phyloP scores from a whole-genome alignment of 1,140 invertebrate genomes.

The Anastrepha ludens region DNA sequence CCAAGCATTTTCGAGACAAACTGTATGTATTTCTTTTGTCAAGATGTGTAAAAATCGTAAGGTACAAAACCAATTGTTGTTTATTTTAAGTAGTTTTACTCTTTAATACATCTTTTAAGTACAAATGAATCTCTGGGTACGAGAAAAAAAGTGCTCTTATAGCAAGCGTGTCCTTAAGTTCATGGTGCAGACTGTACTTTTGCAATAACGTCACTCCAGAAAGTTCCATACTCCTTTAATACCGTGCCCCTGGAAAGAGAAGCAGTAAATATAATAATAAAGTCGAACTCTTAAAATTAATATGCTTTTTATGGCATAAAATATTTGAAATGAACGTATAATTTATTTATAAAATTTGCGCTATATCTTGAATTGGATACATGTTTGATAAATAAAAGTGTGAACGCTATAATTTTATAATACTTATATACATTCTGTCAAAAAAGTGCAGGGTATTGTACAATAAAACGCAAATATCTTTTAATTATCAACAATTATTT shows the following conservation, averaged over 20 bases:
- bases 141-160: neutral
- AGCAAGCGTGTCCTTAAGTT: neutral
- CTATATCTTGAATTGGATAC: too few species aligned
- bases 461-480: too few species aligned
- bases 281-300: too few species aligned
- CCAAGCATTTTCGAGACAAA: too few species aligned
- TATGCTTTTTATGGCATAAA: too few species aligned
- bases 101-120: neutral
- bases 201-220: constrained; percentile 80
- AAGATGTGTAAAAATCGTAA: neutral
- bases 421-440: too few species aligned
- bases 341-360: too few species aligned
- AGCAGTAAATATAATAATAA: constrained; percentile 53
- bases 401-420: too few species aligned
- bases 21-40: neutral
- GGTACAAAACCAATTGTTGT: neutral
- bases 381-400: too few species aligned
- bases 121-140: neutral
- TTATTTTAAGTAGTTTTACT: neutral
- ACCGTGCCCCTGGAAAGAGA: constrained; percentile 81
- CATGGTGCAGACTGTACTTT: constrained; percentile 63
- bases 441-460: too few species aligned
- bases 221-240: constrained; percentile 82
- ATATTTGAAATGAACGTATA: too few species aligned
- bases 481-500: too few species aligned